Percentiles rank a stretch among this genome's conserved stretches.
Evolutionary conservation across 1,140 invertebrate species (phyloP).

Genomic region (Pseudomyrmex pallidus): DNA sequence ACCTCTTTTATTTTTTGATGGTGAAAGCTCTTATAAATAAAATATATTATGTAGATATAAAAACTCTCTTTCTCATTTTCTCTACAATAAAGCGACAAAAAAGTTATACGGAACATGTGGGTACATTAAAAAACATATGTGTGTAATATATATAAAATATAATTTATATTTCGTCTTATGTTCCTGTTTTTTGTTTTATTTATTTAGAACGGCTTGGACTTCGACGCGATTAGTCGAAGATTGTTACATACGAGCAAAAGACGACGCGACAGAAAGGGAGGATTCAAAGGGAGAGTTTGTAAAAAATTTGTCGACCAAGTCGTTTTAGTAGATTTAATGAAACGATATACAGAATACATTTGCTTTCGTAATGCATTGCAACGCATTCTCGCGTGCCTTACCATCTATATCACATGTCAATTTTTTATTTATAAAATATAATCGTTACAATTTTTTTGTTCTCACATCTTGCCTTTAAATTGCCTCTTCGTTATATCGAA

Average conservation of each 20-base stretch:
- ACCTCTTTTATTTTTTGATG: background rate
- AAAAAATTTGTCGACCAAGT: constrained; percentile 17
- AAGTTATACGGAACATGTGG: too few relatives aligned
- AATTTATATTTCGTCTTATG: too few relatives aligned
- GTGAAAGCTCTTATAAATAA: background rate
- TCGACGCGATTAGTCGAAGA: background rate
- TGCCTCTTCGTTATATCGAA: constrained; percentile 71
- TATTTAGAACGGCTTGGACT: too few relatives aligned
- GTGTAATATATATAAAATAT: too few relatives aligned
- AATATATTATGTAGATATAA: background rate
- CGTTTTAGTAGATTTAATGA: constrained; percentile 78
- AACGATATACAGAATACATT: constrained; percentile 80
- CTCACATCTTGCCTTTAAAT: constrained; percentile 68
- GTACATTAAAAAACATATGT: too few relatives aligned
- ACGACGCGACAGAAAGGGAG: background rate
- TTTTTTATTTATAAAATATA: constrained; percentile 80
- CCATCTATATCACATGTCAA: constrained; percentile 80
- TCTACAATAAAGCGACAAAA: too few relatives aligned
- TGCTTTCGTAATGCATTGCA: constrained; percentile 76
- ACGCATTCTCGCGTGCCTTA: constrained; percentile 77
- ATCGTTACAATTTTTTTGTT: constrained; percentile 70
- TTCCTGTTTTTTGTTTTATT: too few relatives aligned
- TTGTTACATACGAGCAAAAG: background rate
- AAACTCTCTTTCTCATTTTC: too few relatives aligned
- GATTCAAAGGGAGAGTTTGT: background rate